Conservation (phyloP, 2,888 invertebrate genomes). For the Apocheima hispidaria region DNA sequence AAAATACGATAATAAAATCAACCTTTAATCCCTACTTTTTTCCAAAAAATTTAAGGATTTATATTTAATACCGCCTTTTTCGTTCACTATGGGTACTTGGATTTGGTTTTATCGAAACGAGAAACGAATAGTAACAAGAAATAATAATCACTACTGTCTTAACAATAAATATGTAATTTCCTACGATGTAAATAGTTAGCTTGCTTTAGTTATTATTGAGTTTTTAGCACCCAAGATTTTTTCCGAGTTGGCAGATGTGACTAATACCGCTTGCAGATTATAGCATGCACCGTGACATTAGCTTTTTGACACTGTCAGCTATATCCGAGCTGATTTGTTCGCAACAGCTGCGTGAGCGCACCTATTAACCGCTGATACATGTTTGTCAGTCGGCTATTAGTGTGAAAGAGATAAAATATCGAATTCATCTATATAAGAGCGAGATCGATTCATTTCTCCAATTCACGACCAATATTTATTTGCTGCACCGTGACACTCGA, state of each 20-base stretch:
- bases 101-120: no score
- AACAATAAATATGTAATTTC: background rate
- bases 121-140: no score
- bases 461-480: slow-evolving; percentile 82
- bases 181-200: background rate
- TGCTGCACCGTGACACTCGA: slow-evolving; percentile 79
- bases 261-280: slow-evolving; percentile 56
- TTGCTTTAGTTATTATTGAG: background rate
- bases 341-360: slow-evolving; percentile 84
- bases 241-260: background rate
- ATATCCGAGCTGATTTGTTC: slow-evolving; percentile 86
- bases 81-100: no score
- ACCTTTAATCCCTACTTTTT: background rate
- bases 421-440: slow-evolving; percentile 77
- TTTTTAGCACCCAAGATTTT: no score
- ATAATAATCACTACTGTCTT: no score
- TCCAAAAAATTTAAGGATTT: no score
- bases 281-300: slow-evolving; percentile 63
- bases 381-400: slow-evolving; percentile 86
- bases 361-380: slow-evolving; percentile 87
- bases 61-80: no score
- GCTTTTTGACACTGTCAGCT: slow-evolving; percentile 85
- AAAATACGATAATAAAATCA: background rate
- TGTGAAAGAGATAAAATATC: slow-evolving; percentile 81
- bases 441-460: slow-evolving; percentile 82